Evolutionary conservation across 2,113 vertebrate genomes (phyloP), one percentile per base, ranked within the genome.

Genomic region (Pluvialis apricaria): DNA sequence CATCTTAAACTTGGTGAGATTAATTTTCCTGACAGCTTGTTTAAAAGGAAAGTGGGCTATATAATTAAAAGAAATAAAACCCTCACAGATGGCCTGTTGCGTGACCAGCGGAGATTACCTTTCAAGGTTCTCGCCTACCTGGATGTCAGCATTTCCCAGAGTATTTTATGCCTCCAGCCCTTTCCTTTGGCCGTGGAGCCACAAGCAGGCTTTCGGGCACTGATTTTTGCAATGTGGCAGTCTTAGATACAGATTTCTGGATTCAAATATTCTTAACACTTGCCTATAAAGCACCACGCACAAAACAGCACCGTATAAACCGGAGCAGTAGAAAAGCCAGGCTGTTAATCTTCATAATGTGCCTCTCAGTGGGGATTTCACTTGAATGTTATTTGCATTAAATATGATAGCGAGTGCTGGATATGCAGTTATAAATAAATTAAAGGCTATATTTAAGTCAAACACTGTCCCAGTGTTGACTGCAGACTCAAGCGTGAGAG

Each of bases 271-370:
- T 71, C 38, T 40, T 72, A 91, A 34, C 52, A 14, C 31, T 75
- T 86, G 55, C 75, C 76, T 75, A 15, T 31, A 60, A 52, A 87
- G 61, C 62, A 82, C 34, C 77, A 29, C 58, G 77, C 40, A 45
- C 40, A 68, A 68, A 92, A 36, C 86, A 90, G 57, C 61, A 15
- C 40, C 0, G 1, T 24, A 45, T 47, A 71, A 93, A 84, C 11
- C 2, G 2, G 47, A 69, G 72, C 9, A 72, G 89, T 9, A 66
- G 85, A 66, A 96, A 88, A 96, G 73, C 65, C 82, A 83, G 76
- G 88, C 65, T 92, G 90, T 93, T 96, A 84, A 94, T 96, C 96
- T 96, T 89, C 92, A 82, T 92, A 95, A 95, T 82, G 88, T 61
- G 77, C 69, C 65, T 94, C 91, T 96, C 88, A 84, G 77, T 38